Evolutionary conservation across 2,797 vertebrate species (phyloP), one percentile per base, ranked within the genome.

Genomic region (Psittacula echo): DNA sequence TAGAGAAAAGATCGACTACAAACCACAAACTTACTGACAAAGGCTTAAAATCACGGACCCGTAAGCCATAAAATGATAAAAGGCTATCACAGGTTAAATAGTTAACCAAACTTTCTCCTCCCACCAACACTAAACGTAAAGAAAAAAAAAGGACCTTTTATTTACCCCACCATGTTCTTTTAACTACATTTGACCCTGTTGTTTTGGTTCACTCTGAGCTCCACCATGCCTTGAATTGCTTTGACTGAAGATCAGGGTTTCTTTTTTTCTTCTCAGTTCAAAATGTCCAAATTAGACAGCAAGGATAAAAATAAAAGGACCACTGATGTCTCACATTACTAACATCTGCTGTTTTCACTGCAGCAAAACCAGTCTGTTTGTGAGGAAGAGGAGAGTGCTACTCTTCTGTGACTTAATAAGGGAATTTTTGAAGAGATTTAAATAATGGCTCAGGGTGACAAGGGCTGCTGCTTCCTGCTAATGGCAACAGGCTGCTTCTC

Each of bases 41-140:
- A 92, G 71, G 39, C 75, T 87, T 93, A 93, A 85, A 93, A 95
- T 68, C 76, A 86, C 1, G 2, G 78, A 92, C 8, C 39, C 16
- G 13, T 87, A 54, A 87, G 66, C 67, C 70, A 95, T 95, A 97
- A 96, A 96, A 96, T 94, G 71, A 96, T 96, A 89, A 96, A 96
- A 92, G 90, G 73, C 89, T 92, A 93, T 90, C 90, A 96, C 29
- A 96, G 84, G 91, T 96, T 97, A 96, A 97, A 97, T 96, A 95
- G 96, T 97, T 97, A 95, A 97, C 93, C 84, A 96, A 96, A 93
- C 83, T 95, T 95, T 95, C 92, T 96, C 94, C 93, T 93, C 94
- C 94, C 87, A 94, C 72, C 17, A 92, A 73, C 72, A 60, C 67
- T 87, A 96, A 96, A 85, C 0, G 11, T 42, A 17, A 73, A 93